These are phyloP conservation scores for Syrmaticus mikado DNA, from an alignment of 2,113 vertebrate genomes.

Conservation along the genomic window DNA sequence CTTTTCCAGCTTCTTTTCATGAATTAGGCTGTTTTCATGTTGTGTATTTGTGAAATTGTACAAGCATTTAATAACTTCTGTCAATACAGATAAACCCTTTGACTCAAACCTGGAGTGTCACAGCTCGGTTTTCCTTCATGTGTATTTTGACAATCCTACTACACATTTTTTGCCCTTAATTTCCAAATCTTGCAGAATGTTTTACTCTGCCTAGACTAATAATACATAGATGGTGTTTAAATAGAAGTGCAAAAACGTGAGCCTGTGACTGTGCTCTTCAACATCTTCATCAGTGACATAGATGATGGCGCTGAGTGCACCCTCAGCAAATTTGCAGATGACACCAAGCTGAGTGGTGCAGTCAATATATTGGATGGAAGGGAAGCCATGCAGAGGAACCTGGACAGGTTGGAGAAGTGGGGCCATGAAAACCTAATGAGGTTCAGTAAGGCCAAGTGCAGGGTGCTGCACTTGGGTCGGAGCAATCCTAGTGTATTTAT, in stretches of 20 bases:
- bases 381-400: too few species aligned
- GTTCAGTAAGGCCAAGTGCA: too few species aligned
- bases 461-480: too few species aligned
- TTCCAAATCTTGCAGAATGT: background rate
- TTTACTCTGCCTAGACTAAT: background rate
- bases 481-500: too few species aligned
- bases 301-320: too few species aligned
- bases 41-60: background rate
- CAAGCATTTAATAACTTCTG: background rate
- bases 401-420: too few species aligned
- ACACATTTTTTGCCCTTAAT: background rate
- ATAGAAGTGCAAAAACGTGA: background rate
- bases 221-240: background rate
- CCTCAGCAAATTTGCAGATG: too few species aligned
- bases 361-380: too few species aligned
- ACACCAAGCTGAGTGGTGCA: too few species aligned
- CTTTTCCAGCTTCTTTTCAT: background rate
- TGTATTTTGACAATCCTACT: background rate
- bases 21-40: background rate
- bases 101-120: background rate
- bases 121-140: background rate
- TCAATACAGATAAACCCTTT: background rate
- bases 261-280: fast-evolving
- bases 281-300: too few species aligned
- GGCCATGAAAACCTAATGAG: too few species aligned